Base-by-base conservation (phyloP, 2,888 invertebrate genomes). In the Conchocele bisecta region DNA sequence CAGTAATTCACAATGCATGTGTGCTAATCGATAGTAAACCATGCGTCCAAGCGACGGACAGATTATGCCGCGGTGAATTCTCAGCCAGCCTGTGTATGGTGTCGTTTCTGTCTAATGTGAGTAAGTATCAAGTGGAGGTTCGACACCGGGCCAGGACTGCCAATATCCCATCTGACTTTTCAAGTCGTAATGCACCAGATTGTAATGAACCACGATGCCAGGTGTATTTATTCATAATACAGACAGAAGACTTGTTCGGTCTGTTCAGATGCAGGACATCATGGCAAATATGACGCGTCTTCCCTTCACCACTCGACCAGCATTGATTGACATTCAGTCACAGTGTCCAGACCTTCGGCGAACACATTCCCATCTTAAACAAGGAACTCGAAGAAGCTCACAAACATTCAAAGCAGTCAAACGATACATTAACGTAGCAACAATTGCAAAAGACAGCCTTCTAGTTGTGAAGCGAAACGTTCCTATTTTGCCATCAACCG, bases 61-160 rank as follows among this genome's bases (percentile, higher is more conserved):
- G 67, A n/a, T 39, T 69, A 20, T 65, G 70, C 22, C 20, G 71
- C 5, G 74, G 77, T 1, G 65, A 71, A 41, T 74, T 72, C 31
- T 72, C 79, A 20, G 50, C 56, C 2, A 75, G 72, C 42, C 58
- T 70, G 11, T 33, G 65, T 3, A 67, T 71, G 1, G 20, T 54
- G 1, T 64, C 71, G 17, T 74, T 77, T 48, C 42, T 77, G 11
- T 54, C 71, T 7, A 72, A 44, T 7, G 59, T 63, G 0, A 79
- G 69, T 46, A 67, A 75, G 29, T 68, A 35, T 20, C 61, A 64
- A 13, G 48, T 59, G 7, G 61, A 57, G 20, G 33, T 70, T 11
- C 48, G 63, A 11, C 73, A 76, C 24, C 41, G 65, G 6, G n/a
- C 51, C 13, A 61, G 65, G 0, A 22, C 33, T 13, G 37, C 66